Base-by-base conservation (phyloP, 2,888 invertebrate genomes). In the Folsomia candida region DNA sequence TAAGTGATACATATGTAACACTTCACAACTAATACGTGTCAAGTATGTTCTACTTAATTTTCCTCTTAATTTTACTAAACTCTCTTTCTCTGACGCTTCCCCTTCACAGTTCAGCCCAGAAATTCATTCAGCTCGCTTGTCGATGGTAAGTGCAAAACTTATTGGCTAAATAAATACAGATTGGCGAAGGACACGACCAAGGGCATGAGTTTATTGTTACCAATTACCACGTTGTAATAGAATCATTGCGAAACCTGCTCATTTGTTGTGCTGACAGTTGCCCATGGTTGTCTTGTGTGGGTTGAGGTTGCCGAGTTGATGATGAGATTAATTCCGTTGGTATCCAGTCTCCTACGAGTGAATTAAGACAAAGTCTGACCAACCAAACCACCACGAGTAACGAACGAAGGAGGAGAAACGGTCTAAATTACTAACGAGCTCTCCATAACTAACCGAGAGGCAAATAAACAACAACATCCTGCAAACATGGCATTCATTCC, bases 1-100 rank as follows among this genome's bases (percentile, higher is more conserved):
- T 78, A 76, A 76, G 78, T 18, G 25, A 18, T 58, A n/a, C 4
- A 37, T n/a, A n/a, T 37, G 37, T 37, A n/a, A n/a, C n/a, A n/a
- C n/a, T n/a, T n/a, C n/a, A n/a, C n/a, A n/a, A n/a, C n/a, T n/a
- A n/a, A n/a, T n/a, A n/a, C n/a, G n/a, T n/a, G n/a, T n/a, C n/a
- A n/a, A n/a, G n/a, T n/a, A n/a, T n/a, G n/a, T n/a, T n/a, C n/a
- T n/a, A n/a, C n/a, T n/a, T n/a, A n/a, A n/a, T n/a, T n/a, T n/a
- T n/a, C n/a, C n/a, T n/a, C n/a, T n/a, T n/a, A n/a, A n/a, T n/a
- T n/a, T n/a, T n/a, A n/a, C n/a, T n/a, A n/a, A n/a, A n/a, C n/a
- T n/a, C n/a, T n/a, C n/a, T n/a, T n/a, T n/a, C n/a, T n/a, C n/a
- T n/a, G n/a, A n/a, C n/a, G 24, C 59, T 62, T 54, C 47, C 27